A percentile compares a stretch with the other conserved stretches of the same genome.
Conservation (phyloP, 1,140 invertebrate genomes). For the Bombus sibiricus region DNA sequence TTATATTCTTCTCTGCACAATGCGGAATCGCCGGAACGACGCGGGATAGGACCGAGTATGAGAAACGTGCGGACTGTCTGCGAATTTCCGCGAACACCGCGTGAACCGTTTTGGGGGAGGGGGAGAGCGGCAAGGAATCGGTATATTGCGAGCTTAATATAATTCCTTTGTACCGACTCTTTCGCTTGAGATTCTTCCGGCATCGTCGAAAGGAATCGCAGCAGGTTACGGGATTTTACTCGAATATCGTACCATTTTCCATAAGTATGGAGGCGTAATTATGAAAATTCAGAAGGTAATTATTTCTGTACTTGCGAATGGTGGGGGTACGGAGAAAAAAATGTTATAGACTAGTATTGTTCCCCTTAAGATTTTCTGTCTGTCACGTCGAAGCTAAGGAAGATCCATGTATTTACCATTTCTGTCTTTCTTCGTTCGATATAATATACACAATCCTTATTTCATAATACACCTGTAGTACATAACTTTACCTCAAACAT, state of each 20-base stretch:
- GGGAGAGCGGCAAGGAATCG: not conserved
- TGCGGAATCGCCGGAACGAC: constrained; percentile 47
- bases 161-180: constrained; percentile 68
- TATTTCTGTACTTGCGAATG: too few relatives aligned
- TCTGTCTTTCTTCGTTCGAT: too few relatives aligned
- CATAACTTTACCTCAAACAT: too few relatives aligned
- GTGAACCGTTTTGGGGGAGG: not conserved
- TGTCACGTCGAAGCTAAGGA: too few relatives aligned
- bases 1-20: constrained; percentile 65
- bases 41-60: constrained; percentile 26
- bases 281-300: not conserved
- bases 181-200: not conserved
- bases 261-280: not conserved
- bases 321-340: too few relatives aligned
- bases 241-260: not conserved
- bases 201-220: not conserved
- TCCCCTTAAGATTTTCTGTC: too few relatives aligned
- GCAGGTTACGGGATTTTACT: not conserved
- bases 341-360: too few relatives aligned
- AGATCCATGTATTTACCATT: too few relatives aligned
- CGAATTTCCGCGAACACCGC: constrained; percentile 33
- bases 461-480: too few relatives aligned
- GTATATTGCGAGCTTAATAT: constrained; percentile 60
- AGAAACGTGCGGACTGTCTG: constrained; percentile 29
- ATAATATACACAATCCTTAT: too few relatives aligned